Percentiles rank a stretch among this genome's conserved stretches.
Evolutionary conservation across 1,140 invertebrate genomes (phyloP).

Genomic region (Diorhabda carinulata): DNA sequence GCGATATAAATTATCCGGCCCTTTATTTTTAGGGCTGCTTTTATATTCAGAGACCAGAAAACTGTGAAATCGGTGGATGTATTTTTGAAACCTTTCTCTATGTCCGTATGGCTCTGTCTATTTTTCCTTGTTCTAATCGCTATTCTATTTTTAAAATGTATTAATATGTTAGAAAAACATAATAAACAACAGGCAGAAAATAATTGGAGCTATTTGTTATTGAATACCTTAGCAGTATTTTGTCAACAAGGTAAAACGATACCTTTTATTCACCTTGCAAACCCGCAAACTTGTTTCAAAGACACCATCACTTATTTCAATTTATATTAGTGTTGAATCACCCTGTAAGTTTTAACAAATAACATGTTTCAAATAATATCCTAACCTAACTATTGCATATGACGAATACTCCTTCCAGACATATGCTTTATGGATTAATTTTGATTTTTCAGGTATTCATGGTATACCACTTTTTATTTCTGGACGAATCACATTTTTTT

Average conservation of each 20-base stretch:
- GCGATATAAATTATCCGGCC: too few relatives aligned
- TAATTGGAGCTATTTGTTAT: conserved; percentile 35
- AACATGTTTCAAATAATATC: too few relatives aligned
- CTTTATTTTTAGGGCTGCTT: conserved; percentile 50
- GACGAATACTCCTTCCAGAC: too few relatives aligned
- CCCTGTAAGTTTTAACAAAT: too few relatives aligned
- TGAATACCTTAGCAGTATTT: conserved; percentile 48
- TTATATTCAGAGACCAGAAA: conserved; percentile 64
- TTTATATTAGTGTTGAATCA: background rate
- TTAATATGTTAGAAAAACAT: too few relatives aligned
- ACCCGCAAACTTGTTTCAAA: background rate
- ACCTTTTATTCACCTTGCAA: background rate
- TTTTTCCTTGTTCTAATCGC: conserved; percentile 41
- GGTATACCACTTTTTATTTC: conserved; percentile 45
- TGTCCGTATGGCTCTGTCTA: conserved; percentile 54
- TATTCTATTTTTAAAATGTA: conserved; percentile 38
- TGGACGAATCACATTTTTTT: conserved; percentile 57
- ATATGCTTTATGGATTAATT: background rate
- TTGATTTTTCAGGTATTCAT: conserved; percentile 27
- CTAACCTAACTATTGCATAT: too few relatives aligned
- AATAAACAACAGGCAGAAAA: too few relatives aligned
- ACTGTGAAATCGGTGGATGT: conserved; percentile 53
- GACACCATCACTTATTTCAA: background rate
- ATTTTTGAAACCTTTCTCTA: conserved; percentile 55
- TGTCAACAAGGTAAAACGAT: conserved; percentile 45